phyloP scores from a whole-genome alignment of 1,140 invertebrate species.

The Sitodiplosis mosellana region DNA sequence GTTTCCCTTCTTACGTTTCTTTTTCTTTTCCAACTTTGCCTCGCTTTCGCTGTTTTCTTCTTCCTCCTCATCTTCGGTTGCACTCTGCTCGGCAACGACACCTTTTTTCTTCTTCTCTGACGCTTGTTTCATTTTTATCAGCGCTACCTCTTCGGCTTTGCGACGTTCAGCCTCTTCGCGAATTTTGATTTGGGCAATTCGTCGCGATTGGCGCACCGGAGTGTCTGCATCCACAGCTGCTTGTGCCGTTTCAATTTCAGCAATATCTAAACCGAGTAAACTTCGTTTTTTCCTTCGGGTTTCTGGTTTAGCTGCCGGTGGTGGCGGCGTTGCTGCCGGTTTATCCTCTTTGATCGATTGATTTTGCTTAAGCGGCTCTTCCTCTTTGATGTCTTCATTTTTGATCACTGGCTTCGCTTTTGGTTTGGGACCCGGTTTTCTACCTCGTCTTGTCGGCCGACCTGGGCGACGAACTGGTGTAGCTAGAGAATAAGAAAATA shows the following conservation, averaged over 20 bases:
- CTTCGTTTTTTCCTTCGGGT: constrained; percentile 27
- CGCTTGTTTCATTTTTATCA: constrained; percentile 39
- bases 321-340: background rate
- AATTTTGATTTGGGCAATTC: constrained; percentile 71
- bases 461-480: too few relatives aligned
- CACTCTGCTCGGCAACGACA: constrained; percentile 22
- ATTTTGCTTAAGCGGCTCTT: background rate
- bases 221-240: constrained; percentile 21
- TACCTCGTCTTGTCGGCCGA: too few relatives aligned
- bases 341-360: background rate
- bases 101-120: constrained; percentile 38
- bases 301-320: constrained; percentile 8
- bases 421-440: background rate
- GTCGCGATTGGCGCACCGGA: constrained; percentile 51
- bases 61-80: constrained; percentile 24
- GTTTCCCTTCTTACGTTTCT: constrained; percentile 36
- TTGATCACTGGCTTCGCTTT: background rate
- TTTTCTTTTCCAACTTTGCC: constrained; percentile 29
- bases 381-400: background rate
- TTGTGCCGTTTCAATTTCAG: constrained; percentile 23
- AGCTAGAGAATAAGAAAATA: too few relatives aligned
- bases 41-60: constrained; percentile 23
- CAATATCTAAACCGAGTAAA: constrained; percentile 31
- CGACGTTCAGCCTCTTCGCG: constrained; percentile 60
- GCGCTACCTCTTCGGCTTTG: constrained; percentile 46